Percentiles rank a stretch among this genome's conserved stretches.
phyloP scores from a whole-genome alignment of 2,797 vertebrate species.

The Eulemur coronatus region DNA sequence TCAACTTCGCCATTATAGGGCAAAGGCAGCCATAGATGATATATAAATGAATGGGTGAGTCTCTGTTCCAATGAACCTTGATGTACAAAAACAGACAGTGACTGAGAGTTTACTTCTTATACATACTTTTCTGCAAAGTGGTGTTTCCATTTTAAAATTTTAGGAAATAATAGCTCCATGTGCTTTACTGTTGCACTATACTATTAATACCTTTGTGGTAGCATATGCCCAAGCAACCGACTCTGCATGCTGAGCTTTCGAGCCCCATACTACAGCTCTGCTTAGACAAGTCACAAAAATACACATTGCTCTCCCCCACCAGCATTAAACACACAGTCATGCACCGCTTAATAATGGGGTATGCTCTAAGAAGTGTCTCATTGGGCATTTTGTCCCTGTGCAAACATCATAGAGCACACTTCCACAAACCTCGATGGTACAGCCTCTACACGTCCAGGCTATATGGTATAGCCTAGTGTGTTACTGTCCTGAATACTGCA shows the following conservation, averaged over 20 bases:
- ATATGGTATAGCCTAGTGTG: not conserved
- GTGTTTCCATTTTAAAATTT: not conserved
- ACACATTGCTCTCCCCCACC: not conserved
- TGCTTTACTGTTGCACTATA: not conserved
- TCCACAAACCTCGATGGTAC: not conserved
- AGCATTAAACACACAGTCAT: not conserved
- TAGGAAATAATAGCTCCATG: not conserved
- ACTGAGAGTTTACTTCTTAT: not conserved
- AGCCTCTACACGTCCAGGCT: not conserved
- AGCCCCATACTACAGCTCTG: not conserved
- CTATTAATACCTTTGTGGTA: not conserved
- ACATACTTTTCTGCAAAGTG: not conserved
- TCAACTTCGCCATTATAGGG: not conserved
- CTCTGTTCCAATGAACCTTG: not conserved
- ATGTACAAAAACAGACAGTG: not conserved
- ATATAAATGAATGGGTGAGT: not conserved
- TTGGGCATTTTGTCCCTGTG: not conserved
- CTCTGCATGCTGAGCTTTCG: not conserved
- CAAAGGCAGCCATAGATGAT: not conserved
- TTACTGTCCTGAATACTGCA: not conserved
- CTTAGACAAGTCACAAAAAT: not conserved
- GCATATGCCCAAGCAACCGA: not conserved
- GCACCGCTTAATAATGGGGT: not conserved
- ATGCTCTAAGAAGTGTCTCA: not conserved
- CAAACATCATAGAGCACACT: not conserved